Evolutionary conservation across 1,140 invertebrate species (phyloP).

Genomic region (Caenorhabditis tropicalis): DNA sequence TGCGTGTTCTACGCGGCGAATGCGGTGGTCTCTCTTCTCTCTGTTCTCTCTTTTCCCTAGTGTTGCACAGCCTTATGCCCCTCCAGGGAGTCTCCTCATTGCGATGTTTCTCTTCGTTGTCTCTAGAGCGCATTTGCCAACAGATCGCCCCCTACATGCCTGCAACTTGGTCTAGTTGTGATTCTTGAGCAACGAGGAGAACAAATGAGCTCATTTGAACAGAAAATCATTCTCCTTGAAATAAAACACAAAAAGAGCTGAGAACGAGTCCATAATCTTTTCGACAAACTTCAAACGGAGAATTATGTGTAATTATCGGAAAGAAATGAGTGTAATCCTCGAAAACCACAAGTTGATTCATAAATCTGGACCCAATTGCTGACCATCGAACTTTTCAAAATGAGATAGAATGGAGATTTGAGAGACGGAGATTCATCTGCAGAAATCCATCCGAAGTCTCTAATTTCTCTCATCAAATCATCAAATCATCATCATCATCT

Average conservation of each 20-base stretch:
- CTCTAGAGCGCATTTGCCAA: not conserved
- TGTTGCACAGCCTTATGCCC: too few species aligned
- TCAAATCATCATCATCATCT: slow-evolving; percentile 27
- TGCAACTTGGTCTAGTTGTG: too few species aligned
- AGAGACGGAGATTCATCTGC: not conserved
- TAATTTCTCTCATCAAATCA: slow-evolving; percentile 40
- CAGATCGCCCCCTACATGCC: too few species aligned
- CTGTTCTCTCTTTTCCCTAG: not conserved
- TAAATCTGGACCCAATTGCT: not conserved
- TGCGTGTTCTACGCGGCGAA: not conserved
- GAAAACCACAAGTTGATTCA: not conserved
- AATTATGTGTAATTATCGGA: slow-evolving; percentile 1
- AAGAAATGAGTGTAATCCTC: not conserved
- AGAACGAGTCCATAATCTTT: slow-evolving; percentile 21
- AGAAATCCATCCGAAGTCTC: not conserved
- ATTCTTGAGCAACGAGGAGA: not conserved
- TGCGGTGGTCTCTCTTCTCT: not conserved
- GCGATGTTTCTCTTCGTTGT: too few species aligned
- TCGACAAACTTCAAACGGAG: not conserved
- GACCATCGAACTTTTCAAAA: not conserved
- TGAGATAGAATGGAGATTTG: not conserved
- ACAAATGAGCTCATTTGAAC: not conserved
- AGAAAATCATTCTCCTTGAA: slow-evolving; percentile 6
- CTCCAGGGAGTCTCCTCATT: too few species aligned
- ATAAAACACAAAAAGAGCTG: not conserved